Base-by-base conservation (phyloP, 2,888 invertebrate genomes). In the Eilema caniola region DNA sequence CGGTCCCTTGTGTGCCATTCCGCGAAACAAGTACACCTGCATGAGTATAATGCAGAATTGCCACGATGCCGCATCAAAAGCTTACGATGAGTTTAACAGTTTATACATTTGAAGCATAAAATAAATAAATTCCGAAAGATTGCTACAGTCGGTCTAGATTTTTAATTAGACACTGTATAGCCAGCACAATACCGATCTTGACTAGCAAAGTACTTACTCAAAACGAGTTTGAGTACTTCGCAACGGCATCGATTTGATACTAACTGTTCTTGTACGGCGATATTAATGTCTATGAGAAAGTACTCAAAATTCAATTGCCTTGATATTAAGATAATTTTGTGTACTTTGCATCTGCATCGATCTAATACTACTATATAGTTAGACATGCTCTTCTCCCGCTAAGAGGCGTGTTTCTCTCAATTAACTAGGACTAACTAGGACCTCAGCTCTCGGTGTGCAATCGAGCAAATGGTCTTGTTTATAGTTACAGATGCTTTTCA, bases 11-110 rank as follows among this genome's bases (percentile, higher is more conserved):
- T 75, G 88, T 71, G 76, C 86, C 80, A 88, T 90, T 88, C 72
- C 69, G 76, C 79, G 82, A 79, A 86, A 86, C 85, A 88, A 85
- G 80, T 85, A 83, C 88, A 88, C 87, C 87, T 90, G 86, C 78
- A 85, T 67, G 28, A 65, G 57, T 70, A 68, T 72, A 76, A 88
- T 79, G 79, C 80, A 84, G 74, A 85, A 87, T 78, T 83, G 85
- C n/a, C n/a, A n/a, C n/a, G n/a, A n/a, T n/a, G n/a, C 87, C 82
- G 84, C 85, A 88, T 89, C 89, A 88, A 88, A 89, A 88, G 86
- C 90, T 89, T 88, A 88, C 83, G 85, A 88, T 88, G 88, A 89
- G 90, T 91, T 90, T 91, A 89, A 84, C 86, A 89, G 85, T 83
- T 85, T 82, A 82, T 88, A 87, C 87, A 88, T 90, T 84, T 81